Conservation (phyloP, 2,113 vertebrate species). For the Marmota flaviventris region DNA sequence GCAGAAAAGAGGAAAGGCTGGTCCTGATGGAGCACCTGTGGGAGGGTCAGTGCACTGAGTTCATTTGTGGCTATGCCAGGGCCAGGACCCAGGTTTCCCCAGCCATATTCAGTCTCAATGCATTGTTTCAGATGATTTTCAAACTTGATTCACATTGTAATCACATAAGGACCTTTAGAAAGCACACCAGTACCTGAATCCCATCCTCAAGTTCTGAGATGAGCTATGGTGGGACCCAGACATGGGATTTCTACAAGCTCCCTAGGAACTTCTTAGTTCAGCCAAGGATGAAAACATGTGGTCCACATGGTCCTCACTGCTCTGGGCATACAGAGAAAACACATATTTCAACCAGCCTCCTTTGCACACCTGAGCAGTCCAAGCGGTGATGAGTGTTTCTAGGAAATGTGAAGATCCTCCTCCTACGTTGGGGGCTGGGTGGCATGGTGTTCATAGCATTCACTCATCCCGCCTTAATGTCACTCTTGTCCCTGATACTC, state of each 20-base stretch:
- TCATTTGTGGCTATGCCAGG: too few relatives aligned
- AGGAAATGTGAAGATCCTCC: not conserved
- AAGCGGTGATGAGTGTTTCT: not conserved
- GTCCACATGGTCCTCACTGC: not conserved
- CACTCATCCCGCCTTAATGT: not conserved
- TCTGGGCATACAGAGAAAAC: not conserved
- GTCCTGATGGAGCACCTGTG: too few relatives aligned
- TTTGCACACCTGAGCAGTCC: not conserved
- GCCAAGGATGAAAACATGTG: not conserved
- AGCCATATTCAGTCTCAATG: not conserved
- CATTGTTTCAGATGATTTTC: not conserved
- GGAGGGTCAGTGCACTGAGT: not conserved
- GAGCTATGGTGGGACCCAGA: fast-evolving
- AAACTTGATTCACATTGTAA: not conserved
- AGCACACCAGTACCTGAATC: not conserved
- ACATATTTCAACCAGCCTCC: not conserved
- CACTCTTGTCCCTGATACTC: not conserved
- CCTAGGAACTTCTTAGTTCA: not conserved
- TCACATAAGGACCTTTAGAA: not conserved
- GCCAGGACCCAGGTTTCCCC: not conserved
- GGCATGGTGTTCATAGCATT: not conserved
- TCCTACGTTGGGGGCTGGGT: fast-evolving
- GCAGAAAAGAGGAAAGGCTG: not conserved
- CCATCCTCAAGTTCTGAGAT: not conserved
- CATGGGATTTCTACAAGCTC: not conserved